Conservation (phyloP, 2,888 invertebrate genomes). For the Diaperis boleti region DNA sequence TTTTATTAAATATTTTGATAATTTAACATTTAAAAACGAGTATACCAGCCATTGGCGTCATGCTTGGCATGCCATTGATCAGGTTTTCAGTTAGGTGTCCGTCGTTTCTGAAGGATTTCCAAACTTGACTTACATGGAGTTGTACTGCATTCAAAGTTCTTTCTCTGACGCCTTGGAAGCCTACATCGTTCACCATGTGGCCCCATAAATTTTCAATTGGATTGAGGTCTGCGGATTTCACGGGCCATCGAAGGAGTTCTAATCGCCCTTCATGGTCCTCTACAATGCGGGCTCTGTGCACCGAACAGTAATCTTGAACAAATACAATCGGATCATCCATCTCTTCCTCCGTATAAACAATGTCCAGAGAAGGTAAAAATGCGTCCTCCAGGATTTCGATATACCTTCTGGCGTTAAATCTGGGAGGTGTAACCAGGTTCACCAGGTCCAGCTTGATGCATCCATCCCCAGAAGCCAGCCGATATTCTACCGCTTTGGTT, state of each 20-base stretch:
- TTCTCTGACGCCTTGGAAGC: no score
- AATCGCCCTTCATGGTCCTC: background rate
- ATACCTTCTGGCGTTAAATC: background rate
- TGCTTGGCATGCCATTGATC: no score
- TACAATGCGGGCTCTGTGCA: background rate
- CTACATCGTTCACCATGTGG: no score
- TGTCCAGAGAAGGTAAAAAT: background rate
- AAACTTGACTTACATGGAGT: no score
- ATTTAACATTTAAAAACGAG: no score
- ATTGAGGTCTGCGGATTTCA: background rate
- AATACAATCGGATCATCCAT: background rate
- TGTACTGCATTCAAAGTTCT: no score
- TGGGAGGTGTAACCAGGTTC: constrained; percentile 1
- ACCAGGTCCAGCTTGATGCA: background rate
- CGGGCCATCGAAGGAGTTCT: background rate
- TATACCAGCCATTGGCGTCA: no score
- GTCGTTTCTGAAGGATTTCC: no score
- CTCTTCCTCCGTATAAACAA: background rate
- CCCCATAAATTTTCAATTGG: no score
- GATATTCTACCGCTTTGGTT: background rate
- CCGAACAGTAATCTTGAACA: background rate
- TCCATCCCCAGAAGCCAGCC: background rate
- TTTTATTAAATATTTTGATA: no score
- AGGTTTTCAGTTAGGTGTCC: no score
- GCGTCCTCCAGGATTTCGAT: background rate